phyloP scores from a whole-genome alignment of 2,797 vertebrate species.

The Siniperca undulata region DNA sequence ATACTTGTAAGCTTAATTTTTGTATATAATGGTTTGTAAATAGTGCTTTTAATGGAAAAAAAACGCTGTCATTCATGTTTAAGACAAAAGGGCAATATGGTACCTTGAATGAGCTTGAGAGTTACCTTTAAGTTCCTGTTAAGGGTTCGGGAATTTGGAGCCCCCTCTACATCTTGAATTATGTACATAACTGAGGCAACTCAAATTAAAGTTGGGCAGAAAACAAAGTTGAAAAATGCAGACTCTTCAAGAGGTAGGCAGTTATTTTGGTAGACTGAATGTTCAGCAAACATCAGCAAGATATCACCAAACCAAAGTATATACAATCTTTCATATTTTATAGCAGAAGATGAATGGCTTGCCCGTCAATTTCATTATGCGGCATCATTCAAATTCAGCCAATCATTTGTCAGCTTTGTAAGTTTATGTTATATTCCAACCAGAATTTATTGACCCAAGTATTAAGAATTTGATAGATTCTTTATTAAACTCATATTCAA shows the following conservation, averaged over 20 bases:
- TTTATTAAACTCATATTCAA: slow-evolving; percentile 42
- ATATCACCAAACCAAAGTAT: slow-evolving; percentile 18
- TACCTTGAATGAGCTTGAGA: background rate
- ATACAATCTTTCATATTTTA: slow-evolving; percentile 15
- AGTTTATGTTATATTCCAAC: slow-evolving; percentile 17
- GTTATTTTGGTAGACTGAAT: background rate
- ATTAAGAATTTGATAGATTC: slow-evolving; percentile 28
- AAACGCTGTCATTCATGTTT: background rate
- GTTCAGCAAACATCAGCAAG: slow-evolving; percentile 28
- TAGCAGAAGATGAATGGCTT: background rate
- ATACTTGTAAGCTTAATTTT: too few species aligned
- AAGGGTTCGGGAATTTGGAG: background rate
- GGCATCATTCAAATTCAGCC: slow-evolving; percentile 29
- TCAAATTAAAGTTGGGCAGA: slow-evolving; percentile 10
- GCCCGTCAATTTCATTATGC: slow-evolving; percentile 6
- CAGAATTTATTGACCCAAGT: slow-evolving; percentile 28
- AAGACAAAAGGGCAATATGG: background rate
- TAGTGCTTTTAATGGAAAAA: background rate
- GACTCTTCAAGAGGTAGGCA: background rate
- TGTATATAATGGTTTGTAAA: background rate
- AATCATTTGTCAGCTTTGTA: slow-evolving; percentile 34
- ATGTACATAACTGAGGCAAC: background rate
- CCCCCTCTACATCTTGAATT: background rate
- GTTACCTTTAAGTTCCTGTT: slow-evolving; percentile 11
- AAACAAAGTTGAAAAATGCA: slow-evolving; percentile 5